Conservation (phyloP, 2,888 invertebrate species). For the Micoletzkya japonica region DNA sequence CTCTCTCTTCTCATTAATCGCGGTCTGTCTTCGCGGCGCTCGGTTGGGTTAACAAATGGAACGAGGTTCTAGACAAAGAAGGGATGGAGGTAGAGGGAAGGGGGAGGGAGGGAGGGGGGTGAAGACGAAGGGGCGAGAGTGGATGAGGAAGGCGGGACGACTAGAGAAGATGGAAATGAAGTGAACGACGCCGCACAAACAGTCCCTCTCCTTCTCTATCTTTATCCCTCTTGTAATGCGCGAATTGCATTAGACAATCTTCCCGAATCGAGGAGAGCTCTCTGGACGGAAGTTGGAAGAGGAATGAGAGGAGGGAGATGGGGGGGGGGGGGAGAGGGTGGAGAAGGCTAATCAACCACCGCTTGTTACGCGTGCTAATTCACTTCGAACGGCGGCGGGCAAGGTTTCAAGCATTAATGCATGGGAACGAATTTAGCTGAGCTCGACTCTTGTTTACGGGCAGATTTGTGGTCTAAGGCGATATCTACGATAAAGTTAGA, state of each 20-base stretch:
- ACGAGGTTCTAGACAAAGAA: neutral
- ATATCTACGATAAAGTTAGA: no score
- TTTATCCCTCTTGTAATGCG: neutral
- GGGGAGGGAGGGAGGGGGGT: neutral
- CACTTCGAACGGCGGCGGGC: no score
- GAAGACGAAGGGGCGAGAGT: neutral
- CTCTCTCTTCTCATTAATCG: neutral
- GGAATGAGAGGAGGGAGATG: neutral
- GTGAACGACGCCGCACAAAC: neutral
- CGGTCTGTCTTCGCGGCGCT: neutral
- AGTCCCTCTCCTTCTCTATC: neutral
- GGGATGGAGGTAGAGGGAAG: neutral
- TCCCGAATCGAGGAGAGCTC: conserved; percentile 5
- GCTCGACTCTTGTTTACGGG: no score
- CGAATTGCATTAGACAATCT: neutral
- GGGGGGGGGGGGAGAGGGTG: conserved; percentile 13
- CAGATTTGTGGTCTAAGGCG: no score
- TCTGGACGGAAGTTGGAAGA: conserved; percentile 1
- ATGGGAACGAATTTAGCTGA: no score
- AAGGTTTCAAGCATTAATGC: no score
- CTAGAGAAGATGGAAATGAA: conserved; percentile 2
- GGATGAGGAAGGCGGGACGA: neutral
- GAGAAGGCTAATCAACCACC: neutral
- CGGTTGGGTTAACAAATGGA: neutral
- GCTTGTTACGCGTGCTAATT: no score